A percentile compares a stretch with the other conserved stretches of the same genome.
phyloP scores from a whole-genome alignment of 2,113 vertebrate species.

The Lycaon pictus region DNA sequence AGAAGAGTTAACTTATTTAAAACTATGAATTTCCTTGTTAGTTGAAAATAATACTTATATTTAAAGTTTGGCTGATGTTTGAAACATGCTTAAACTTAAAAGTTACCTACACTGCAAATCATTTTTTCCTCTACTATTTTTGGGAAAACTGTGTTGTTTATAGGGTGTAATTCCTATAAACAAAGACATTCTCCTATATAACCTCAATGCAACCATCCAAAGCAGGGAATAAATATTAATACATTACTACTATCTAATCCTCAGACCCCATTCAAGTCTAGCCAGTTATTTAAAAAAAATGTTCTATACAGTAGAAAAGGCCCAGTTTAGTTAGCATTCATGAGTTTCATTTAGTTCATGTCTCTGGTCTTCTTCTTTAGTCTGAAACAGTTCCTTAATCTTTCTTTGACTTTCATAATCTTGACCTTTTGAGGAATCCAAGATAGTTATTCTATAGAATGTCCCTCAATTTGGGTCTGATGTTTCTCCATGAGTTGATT shows the following conservation, averaged over 20 bases:
- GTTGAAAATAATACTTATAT: constrained; percentile 48
- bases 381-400: neutral
- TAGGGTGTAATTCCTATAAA: constrained; percentile 1
- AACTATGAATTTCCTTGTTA: neutral
- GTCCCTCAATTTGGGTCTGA: neutral
- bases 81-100: constrained; percentile 25
- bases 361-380: neutral
- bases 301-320: neutral
- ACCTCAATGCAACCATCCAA: neutral
- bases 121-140: neutral
- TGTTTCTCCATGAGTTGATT: neutral
- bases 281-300: neutral
- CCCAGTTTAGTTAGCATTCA: neutral
- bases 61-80: neutral
- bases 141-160: neutral
- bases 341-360: neutral
- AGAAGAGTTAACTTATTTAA: constrained; percentile 15
- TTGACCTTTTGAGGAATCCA: neutral
- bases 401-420: neutral
- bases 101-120: neutral
- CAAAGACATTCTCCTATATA: constrained; percentile 27
- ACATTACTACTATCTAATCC: neutral
- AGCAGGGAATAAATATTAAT: neutral
- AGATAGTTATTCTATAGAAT: neutral
- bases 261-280: neutral